phyloP scores from a whole-genome alignment of 2,888 invertebrate genomes.

The Himalopsyche japonica region DNA sequence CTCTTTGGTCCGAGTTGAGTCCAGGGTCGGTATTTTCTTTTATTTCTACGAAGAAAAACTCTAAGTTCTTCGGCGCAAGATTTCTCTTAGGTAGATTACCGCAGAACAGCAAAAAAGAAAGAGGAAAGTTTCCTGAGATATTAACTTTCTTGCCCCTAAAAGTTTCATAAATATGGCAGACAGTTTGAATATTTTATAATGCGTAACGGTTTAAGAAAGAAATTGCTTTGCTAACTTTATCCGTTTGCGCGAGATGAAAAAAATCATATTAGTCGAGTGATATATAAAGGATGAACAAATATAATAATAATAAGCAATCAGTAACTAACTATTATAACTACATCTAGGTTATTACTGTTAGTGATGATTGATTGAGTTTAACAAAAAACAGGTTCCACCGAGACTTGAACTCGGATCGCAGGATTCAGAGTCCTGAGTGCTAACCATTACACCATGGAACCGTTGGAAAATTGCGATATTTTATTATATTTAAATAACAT shows the following conservation, averaged over 20 bases:
- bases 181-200: background rate
- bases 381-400: conserved; percentile 49
- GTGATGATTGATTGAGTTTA: too few species aligned
- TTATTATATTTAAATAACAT: background rate
- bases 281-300: background rate
- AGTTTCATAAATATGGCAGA: background rate
- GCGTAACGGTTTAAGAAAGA: background rate
- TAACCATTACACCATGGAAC: conserved; percentile 62
- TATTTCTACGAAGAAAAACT: background rate
- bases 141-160: background rate
- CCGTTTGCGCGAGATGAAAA: background rate
- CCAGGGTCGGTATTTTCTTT: background rate
- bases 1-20: background rate
- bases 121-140: background rate
- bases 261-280: background rate
- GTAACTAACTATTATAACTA: too few species aligned
- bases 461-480: conserved; percentile 28
- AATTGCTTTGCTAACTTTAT: background rate
- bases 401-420: conserved; percentile 56
- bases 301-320: too few species aligned
- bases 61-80: background rate
- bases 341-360: too few species aligned
- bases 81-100: background rate
- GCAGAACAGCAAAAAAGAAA: background rate
- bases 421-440: conserved; percentile 60